Evolutionary conservation across 2,113 vertebrate species (phyloP).

Genomic region (Lasiurus cinereus): DNA sequence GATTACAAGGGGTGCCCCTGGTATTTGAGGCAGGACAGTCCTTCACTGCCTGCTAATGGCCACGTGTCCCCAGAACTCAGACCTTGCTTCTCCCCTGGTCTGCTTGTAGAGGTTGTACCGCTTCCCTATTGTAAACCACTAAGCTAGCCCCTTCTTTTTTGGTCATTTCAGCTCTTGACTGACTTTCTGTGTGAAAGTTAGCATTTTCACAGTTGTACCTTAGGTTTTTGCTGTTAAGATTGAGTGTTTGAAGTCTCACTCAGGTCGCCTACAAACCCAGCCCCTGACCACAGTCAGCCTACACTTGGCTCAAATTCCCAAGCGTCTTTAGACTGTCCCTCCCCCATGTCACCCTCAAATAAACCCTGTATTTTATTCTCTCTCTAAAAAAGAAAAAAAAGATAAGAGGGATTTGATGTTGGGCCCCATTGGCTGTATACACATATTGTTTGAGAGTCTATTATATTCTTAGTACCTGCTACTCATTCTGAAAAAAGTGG

Average conservation of each 20-base stretch:
- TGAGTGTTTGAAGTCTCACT: neutral
- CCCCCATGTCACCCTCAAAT: neutral
- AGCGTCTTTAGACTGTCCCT: neutral
- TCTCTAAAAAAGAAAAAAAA: neutral
- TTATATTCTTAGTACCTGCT: neutral
- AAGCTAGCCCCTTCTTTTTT: neutral
- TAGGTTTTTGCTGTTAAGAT: neutral
- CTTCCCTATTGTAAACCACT: neutral
- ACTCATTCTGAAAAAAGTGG: neutral
- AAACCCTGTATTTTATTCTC: neutral
- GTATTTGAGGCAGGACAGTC: neutral
- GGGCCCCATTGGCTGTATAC: neutral
- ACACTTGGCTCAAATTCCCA: neutral
- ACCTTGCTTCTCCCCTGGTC: accelerated
- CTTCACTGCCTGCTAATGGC: neutral
- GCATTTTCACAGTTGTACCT: neutral
- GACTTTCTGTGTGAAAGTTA: neutral
- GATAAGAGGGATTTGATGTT: conserved; percentile 5
- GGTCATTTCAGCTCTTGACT: too few species aligned
- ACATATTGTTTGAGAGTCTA: neutral
- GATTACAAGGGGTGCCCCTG: neutral
- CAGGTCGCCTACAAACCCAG: neutral
- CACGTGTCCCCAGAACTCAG: neutral
- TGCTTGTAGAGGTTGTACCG: neutral
- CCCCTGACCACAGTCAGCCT: neutral